Percentiles rank a stretch among this genome's conserved stretches.
Conservation (phyloP, 2,888 invertebrate genomes). For the Drosophila algonquin region DNA sequence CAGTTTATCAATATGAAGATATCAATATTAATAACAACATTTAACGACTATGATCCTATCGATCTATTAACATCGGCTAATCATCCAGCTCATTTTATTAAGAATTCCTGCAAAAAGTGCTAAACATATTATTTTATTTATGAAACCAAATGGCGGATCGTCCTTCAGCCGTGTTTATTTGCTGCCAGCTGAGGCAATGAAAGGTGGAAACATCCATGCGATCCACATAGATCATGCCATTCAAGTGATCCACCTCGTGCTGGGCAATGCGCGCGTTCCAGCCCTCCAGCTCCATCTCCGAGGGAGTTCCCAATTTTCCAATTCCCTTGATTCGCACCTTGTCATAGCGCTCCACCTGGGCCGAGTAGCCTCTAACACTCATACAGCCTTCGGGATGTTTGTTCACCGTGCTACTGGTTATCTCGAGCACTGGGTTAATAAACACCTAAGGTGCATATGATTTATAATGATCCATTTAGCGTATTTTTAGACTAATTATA, state of each 20-base stretch:
- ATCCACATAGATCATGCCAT: constrained; percentile 89
- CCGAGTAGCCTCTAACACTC: constrained; percentile 88
- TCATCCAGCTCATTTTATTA: neutral
- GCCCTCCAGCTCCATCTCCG: constrained; percentile 85
- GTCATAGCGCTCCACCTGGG: constrained; percentile 88
- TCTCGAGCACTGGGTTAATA: constrained; percentile 89
- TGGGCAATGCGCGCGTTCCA: constrained; percentile 91
- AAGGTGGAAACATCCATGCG: constrained; percentile 88
- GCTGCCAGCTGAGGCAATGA: constrained; percentile 86
- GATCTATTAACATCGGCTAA: too few species aligned
- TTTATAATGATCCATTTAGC: constrained; percentile 5
- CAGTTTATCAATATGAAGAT: too few species aligned
- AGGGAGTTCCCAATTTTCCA: constrained; percentile 85
- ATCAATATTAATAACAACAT: too few species aligned
- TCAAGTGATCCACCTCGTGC: constrained; percentile 91
- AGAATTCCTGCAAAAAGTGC: neutral
- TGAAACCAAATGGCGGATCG: constrained; percentile 86
- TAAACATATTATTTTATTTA: constrained; percentile 53
- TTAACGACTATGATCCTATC: too few species aligned
- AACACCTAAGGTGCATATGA: constrained; percentile 85
- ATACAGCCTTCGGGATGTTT: constrained; percentile 87
- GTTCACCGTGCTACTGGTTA: constrained; percentile 86
- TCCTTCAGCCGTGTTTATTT: constrained; percentile 87
- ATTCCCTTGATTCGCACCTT: constrained; percentile 86
- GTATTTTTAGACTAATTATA: constrained; percentile 9